phyloP scores from a whole-genome alignment of 2,797 vertebrate genomes.

The Vultur gryphus region DNA sequence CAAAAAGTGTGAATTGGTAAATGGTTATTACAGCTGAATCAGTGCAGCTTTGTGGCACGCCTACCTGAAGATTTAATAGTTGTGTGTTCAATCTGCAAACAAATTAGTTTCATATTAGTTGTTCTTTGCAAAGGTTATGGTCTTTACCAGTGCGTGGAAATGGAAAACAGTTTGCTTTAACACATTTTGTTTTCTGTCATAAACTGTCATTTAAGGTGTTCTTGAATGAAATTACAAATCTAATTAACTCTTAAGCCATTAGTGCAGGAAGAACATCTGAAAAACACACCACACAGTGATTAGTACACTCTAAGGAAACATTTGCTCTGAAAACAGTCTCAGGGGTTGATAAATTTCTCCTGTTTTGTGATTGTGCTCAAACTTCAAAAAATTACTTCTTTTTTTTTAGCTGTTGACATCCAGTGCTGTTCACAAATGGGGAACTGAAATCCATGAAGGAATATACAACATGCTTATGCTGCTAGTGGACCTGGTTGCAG shows the following conservation, averaged over 20 bases:
- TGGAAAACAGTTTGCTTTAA: not conserved
- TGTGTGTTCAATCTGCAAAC: not conserved
- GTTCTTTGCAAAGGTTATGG: constrained; percentile 8
- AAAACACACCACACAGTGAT: not conserved
- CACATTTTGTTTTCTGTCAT: not conserved
- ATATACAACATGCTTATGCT: constrained; percentile 99
- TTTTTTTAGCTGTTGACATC: constrained; percentile 88
- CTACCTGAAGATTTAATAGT: not conserved
- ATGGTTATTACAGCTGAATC: constrained; percentile 18
- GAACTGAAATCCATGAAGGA: constrained; percentile 97
- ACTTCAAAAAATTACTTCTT: not conserved
- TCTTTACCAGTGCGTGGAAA: not conserved
- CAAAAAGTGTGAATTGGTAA: not conserved
- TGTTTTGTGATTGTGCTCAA: not conserved
- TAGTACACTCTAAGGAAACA: not conserved
- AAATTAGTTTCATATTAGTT: not conserved
- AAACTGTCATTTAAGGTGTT: constrained; percentile 9
- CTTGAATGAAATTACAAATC: not conserved
- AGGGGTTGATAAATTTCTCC: not conserved
- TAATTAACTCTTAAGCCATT: not conserved
- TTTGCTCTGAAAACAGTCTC: not conserved
- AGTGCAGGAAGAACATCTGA: not conserved
- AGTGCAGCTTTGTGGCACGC: not conserved
- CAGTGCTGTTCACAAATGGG: constrained; percentile 98
- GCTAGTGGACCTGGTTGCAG: constrained; percentile 94